A percentile compares a stretch with the other conserved stretches of the same genome.
Conservation (phyloP, 2,113 vertebrate species). For the Engystomops pustulosus region DNA sequence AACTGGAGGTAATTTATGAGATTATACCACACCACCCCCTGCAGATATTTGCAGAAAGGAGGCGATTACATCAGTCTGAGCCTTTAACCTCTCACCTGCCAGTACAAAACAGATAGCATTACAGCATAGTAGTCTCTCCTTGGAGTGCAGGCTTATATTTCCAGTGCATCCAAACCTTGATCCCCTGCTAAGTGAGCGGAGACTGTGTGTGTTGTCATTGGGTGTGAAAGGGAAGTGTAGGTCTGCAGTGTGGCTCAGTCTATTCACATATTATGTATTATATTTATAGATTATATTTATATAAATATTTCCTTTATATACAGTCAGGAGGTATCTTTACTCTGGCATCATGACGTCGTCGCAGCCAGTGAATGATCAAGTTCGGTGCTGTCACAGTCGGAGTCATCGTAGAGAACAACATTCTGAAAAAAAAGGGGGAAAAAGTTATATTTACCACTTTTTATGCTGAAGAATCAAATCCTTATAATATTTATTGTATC, state of each 20-base stretch:
- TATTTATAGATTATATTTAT: slow-evolving; percentile 61
- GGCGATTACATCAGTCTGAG: slow-evolving; percentile 18
- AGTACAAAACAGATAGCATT: background rate
- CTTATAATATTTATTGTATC: background rate
- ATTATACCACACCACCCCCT: slow-evolving; percentile 36
- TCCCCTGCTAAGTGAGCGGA: slow-evolving; percentile 46
- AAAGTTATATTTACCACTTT: background rate
- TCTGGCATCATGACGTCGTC: slow-evolving; percentile 52
- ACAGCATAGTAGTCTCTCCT: background rate
- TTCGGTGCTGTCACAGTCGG: slow-evolving; percentile 90
- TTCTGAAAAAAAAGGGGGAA: slow-evolving; percentile 63
- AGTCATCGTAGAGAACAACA: slow-evolving; percentile 83
- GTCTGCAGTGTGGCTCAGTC: slow-evolving; percentile 52
- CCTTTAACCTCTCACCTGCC: slow-evolving; percentile 38
- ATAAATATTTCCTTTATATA: slow-evolving; percentile 60
- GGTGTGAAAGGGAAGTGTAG: slow-evolving; percentile 15
- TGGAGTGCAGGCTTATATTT: slow-evolving; percentile 26
- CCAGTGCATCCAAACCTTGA: slow-evolving; percentile 48
- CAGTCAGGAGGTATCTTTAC: slow-evolving; percentile 54
- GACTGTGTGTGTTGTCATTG: slow-evolving; percentile 38
- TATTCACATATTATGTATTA: slow-evolving; percentile 60
- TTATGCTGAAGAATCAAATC: background rate
- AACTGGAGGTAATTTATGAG: slow-evolving; percentile 38
- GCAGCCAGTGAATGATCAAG: slow-evolving; percentile 84
- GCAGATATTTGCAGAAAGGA: slow-evolving; percentile 30